phyloP scores from a whole-genome alignment of 2,113 vertebrate genomes.

The Todiramphus saurophagus region DNA sequence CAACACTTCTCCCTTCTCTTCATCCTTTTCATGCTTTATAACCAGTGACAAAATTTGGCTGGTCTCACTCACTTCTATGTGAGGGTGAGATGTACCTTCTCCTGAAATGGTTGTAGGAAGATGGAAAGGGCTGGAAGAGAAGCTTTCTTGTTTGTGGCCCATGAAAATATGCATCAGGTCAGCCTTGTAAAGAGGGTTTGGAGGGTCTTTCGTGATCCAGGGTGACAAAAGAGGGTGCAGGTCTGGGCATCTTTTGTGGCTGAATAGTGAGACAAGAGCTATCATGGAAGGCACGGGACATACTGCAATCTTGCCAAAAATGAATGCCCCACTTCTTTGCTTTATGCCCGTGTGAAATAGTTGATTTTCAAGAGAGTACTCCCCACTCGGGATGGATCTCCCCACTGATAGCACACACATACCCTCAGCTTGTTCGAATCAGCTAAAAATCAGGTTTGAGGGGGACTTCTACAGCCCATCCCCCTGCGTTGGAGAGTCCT shows the following conservation, averaged over 20 bases:
- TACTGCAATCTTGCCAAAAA: background rate
- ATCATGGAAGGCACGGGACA: background rate
- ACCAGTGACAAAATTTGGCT: background rate
- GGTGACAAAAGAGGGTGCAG: background rate
- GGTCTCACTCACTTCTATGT: fast-evolving
- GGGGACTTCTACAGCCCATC: background rate
- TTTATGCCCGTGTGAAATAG: background rate
- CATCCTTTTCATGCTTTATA: background rate
- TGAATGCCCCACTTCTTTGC: background rate
- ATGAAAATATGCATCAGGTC: background rate
- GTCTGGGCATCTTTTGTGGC: background rate
- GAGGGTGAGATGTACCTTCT: background rate
- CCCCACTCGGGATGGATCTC: background rate
- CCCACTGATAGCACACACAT: no score
- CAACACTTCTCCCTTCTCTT: background rate
- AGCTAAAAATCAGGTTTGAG: background rate
- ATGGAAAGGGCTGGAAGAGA: background rate
- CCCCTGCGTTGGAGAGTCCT: background rate
- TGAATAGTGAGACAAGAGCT: background rate
- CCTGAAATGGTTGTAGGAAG: background rate
- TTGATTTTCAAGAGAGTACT: background rate
- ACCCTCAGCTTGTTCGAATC: background rate
- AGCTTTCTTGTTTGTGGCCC: background rate
- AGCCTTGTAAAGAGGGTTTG: background rate
- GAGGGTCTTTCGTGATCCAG: background rate